phyloP scores from a whole-genome alignment of 1,140 invertebrate genomes.

The Bombus breviceps region DNA sequence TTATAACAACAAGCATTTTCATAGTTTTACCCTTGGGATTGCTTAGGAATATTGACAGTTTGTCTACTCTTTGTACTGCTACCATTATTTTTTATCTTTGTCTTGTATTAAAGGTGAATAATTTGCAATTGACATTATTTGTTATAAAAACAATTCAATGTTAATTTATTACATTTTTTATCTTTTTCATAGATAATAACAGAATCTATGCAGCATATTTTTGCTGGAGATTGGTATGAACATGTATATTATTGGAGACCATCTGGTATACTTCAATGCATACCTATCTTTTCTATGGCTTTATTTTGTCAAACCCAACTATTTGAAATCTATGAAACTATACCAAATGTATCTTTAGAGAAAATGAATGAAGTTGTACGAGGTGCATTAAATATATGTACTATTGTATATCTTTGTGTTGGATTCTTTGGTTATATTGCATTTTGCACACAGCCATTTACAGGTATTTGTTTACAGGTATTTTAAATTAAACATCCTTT shows the following conservation, averaged over 20 bases:
- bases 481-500: not conserved
- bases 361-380: constrained; percentile 94
- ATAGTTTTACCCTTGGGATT: constrained; percentile 95
- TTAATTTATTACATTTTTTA: not conserved
- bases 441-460: constrained; percentile 90
- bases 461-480: constrained; percentile 84
- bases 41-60: constrained; percentile 94
- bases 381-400: constrained; percentile 95
- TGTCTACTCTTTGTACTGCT: constrained; percentile 93
- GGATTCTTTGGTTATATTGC: constrained; percentile 98
- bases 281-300: constrained; percentile 98
- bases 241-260: constrained; percentile 93
- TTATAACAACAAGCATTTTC: constrained; percentile 89
- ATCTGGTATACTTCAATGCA: constrained; percentile 92
- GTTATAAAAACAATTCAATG: not conserved
- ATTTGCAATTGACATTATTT: constrained; percentile 19
- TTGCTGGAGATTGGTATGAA: constrained; percentile 88
- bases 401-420: constrained; percentile 92
- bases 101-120: constrained; percentile 92
- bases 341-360: constrained; percentile 93
- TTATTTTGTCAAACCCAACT: constrained; percentile 98
- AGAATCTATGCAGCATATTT: constrained; percentile 89
- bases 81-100: constrained; percentile 96
- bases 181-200: constrained; percentile 85
- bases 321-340: constrained; percentile 96